Base-by-base conservation (phyloP, 64 coral and sea anemone species). In the Pocillopora damicornis region DNA sequence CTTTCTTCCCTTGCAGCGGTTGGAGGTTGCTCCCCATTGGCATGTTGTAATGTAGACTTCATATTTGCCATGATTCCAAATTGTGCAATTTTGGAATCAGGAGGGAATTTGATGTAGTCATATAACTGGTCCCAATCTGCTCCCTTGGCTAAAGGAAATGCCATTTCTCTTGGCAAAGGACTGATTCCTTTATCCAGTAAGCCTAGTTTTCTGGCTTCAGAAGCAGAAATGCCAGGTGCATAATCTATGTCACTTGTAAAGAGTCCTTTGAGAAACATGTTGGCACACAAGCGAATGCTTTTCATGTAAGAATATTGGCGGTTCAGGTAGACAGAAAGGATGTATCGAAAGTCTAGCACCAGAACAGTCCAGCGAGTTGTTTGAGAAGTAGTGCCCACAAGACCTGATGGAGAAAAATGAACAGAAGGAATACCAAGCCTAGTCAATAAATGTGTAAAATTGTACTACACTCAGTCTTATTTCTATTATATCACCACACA, bases 231-330 rank as follows among this genome's bases (percentile, higher is more conserved):
- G 38, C 97, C 97, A 78, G 97, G 97, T 75, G 93, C 83, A 59
- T 99, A 99, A 63, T 95, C 97, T 61, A 92, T 91, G 61, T 99
- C 93, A 91, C 97, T 99, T 15, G 97, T 99, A 73, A 95, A 99
- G 10, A 99, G 78, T 64, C 97, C 93, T 68, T 95, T 99, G 8
- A 99, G 82, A 86, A 95, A 95, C 97, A 99, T 99, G 65, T 93
- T 99, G 8, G 97, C 97, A 92, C 97, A 99, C 22, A 99, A 64
- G 12, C 90, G 97, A 10, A 99, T 99, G 66, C 85, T 99, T 60
- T 99, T 99, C 0, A 99, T 15, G 66, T 99, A 92, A 0, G 97
- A 75, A 80, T 95, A 99, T 42, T 91, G 91, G 5, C 88, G 93
- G 69, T 99, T 99, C 38, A 99, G 84, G 72, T 95, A 99, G 60